phyloP scores from a whole-genome alignment of 2,797 vertebrate species.

The Sebastes iracundus region DNA sequence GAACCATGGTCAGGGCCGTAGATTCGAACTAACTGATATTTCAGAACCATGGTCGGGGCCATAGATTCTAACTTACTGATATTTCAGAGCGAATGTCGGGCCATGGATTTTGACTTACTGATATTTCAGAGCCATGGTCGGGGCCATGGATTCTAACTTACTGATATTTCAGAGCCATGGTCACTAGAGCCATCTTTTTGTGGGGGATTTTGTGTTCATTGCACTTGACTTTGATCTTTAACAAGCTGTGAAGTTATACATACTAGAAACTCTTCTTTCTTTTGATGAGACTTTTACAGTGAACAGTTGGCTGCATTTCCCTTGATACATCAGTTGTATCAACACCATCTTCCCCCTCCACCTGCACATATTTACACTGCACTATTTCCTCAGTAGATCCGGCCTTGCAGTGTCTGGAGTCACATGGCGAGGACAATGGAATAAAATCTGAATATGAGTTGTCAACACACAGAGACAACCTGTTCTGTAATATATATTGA shows the following conservation, averaged over 20 bases:
- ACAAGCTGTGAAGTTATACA: neutral
- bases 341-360: neutral
- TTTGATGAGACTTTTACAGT: too few species aligned
- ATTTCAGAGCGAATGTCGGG: too few species aligned
- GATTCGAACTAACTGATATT: too few species aligned
- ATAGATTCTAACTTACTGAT: too few species aligned
- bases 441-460: neutral
- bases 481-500: neutral
- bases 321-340: neutral
- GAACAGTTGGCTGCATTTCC: neutral
- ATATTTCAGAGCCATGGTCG: too few species aligned
- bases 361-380: neutral
- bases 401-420: neutral
- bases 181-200: too few species aligned
- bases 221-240: neutral
- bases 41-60: too few species aligned
- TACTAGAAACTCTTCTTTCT: neutral
- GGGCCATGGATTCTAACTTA: too few species aligned
- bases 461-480: neutral
- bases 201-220: neutral
- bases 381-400: neutral
- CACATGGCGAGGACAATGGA: neutral
- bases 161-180: too few species aligned
- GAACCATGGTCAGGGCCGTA: accelerated
- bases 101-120: accelerated